These are phyloP conservation scores for Synchiropus splendidus DNA, from an alignment of 2,113 vertebrate species.

Conservation along the genomic window DNA sequence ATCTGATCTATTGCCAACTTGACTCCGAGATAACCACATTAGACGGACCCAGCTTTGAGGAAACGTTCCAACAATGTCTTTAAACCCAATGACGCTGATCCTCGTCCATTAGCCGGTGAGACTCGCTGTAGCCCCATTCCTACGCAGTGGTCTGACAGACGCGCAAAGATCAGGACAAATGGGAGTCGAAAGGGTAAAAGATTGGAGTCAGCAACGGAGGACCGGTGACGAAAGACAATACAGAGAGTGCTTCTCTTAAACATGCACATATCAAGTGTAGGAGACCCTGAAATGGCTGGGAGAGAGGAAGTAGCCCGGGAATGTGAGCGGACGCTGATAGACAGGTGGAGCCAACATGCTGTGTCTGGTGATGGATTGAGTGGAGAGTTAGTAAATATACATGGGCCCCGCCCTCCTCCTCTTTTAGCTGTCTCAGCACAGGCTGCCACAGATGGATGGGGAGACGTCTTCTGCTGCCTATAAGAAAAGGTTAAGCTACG, in stretches of 20 bases:
- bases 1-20: too few species aligned
- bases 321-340: conserved; percentile 58
- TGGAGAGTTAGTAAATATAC: conserved; percentile 66
- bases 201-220: conserved; percentile 53
- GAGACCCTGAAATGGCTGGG: conserved; percentile 17
- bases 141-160: conserved; percentile 7
- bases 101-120: too few species aligned
- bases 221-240: conserved; percentile 21
- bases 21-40: too few species aligned
- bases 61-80: too few species aligned
- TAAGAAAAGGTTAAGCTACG: conserved; percentile 66
- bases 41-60: conserved; percentile 9
- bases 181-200: conserved; percentile 17
- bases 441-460: conserved; percentile 34
- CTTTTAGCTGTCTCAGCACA: conserved; percentile 65
- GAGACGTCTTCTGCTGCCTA: conserved; percentile 20
- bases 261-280: conserved; percentile 57
- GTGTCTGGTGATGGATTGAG: conserved; percentile 66
- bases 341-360: conserved; percentile 52
- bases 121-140: too few species aligned
- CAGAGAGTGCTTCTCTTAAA: conserved; percentile 34
- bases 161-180: conserved; percentile 10
- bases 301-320: conserved; percentile 49
- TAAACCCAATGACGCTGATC: conserved; percentile 18
- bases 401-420: conserved; percentile 53